Evolutionary conservation across 2,113 vertebrate genomes (phyloP).

Genomic region (Lagenorhynchus albirostris): DNA sequence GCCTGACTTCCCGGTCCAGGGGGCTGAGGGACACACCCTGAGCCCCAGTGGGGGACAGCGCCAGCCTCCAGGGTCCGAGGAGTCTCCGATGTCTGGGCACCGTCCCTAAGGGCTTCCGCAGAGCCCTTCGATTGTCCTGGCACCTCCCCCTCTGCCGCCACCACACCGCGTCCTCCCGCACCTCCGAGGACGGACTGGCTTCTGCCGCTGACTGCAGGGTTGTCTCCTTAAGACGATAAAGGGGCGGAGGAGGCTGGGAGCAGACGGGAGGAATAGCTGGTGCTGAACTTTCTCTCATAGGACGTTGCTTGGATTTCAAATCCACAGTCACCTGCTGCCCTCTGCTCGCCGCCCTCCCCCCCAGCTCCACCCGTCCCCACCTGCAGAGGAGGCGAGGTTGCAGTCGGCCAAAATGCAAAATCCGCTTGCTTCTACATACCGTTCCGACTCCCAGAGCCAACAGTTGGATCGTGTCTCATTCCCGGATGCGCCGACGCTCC

Average conservation of each 20-base stretch:
- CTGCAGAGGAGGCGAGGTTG: background rate
- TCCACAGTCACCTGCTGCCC: slow-evolving; percentile 57
- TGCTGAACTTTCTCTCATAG: slow-evolving; percentile 74
- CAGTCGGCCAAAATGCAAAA: slow-evolving; percentile 34
- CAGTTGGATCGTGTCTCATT: slow-evolving; percentile 62
- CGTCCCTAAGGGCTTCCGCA: background rate
- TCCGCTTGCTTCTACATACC: background rate
- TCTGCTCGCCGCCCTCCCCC: background rate
- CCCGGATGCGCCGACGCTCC: slow-evolving; percentile 36
- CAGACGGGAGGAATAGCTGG: slow-evolving; percentile 36
- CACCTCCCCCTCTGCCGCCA: slow-evolving; percentile 51
- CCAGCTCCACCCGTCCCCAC: background rate
- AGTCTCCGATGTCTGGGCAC: background rate
- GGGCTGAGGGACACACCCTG: background rate
- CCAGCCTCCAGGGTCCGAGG: background rate
- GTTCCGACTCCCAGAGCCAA: slow-evolving; percentile 67
- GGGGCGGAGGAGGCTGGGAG: slow-evolving; percentile 35
- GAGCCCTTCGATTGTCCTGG: slow-evolving; percentile 12
- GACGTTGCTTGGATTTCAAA: slow-evolving; percentile 67
- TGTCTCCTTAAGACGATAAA: background rate
- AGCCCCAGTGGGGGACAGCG: background rate
- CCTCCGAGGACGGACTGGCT: slow-evolving; percentile 75
- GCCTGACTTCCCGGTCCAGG: background rate
- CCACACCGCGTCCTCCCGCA: slow-evolving; percentile 55
- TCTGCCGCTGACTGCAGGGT: slow-evolving; percentile 63